Percentiles rank a stretch among this genome's conserved stretches.
Conservation (phyloP, 2,113 vertebrate genomes). For the Amblyopsis rosae region DNA sequence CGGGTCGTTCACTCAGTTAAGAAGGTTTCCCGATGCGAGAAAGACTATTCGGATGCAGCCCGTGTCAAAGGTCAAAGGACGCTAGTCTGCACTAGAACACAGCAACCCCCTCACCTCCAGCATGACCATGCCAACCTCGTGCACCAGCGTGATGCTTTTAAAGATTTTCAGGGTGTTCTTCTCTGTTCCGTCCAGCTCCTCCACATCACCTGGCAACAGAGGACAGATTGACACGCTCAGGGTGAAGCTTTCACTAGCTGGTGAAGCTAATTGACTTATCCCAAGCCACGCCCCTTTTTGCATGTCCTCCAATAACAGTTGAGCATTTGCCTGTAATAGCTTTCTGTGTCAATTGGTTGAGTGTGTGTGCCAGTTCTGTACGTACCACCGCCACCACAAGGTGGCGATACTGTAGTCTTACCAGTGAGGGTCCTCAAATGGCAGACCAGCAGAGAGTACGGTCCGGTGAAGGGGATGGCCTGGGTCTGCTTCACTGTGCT, state of each 20-base stretch:
- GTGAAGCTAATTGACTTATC: neutral
- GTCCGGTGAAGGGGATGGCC: slow-evolving; percentile 85
- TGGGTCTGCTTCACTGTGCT: slow-evolving; percentile 90
- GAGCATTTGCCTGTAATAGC: too few species aligned
- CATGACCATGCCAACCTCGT: slow-evolving; percentile 84
- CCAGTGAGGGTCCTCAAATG: slow-evolving; percentile 86
- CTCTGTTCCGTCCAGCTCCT: slow-evolving; percentile 87
- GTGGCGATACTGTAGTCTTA: slow-evolving; percentile 26
- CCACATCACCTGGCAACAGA: slow-evolving; percentile 80
- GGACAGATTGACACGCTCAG: neutral
- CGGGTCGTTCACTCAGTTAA: too few species aligned
- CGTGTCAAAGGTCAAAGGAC: too few species aligned
- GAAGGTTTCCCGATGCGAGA: too few species aligned
- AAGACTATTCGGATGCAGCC: too few species aligned
- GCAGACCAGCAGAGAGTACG: slow-evolving; percentile 80
- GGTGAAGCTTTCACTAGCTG: neutral
- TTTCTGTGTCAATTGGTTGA: neutral
- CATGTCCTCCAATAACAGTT: too few species aligned
- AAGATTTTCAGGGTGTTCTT: slow-evolving; percentile 86
- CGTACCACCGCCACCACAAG: too few species aligned
- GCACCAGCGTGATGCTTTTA: slow-evolving; percentile 85
- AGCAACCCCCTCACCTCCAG: slow-evolving; percentile 77
- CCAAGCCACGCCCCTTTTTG: too few species aligned
- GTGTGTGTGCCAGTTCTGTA: neutral
- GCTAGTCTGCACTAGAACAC: neutral